Conservation (phyloP, 2,888 invertebrate genomes). For the Folsomia candida region DNA sequence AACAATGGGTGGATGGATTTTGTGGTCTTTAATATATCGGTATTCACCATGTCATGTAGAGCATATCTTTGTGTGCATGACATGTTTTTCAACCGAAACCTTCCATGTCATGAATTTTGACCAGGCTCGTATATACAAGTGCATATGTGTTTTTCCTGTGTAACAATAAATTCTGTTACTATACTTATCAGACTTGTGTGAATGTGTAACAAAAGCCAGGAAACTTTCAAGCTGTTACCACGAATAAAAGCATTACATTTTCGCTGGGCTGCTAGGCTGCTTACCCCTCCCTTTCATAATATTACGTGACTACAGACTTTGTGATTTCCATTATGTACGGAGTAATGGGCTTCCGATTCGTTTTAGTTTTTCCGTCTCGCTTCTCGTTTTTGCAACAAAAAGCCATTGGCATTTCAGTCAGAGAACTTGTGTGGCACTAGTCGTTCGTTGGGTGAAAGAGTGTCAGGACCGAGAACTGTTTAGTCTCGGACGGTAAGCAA, state of each 20-base stretch:
- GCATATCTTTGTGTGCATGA: no score
- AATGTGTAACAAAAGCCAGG: no score
- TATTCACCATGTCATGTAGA: no score
- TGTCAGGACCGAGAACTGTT: not conserved
- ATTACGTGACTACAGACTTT: not conserved
- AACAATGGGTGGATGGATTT: no score
- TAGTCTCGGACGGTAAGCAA: not conserved
- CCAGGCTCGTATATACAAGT: no score
- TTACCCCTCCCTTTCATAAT: not conserved
- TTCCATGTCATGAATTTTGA: no score
- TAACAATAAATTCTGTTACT: no score
- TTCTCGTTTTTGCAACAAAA: not conserved
- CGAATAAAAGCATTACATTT: not conserved
- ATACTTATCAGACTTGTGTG: no score
- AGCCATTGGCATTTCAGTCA: not conserved
- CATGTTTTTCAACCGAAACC: no score
- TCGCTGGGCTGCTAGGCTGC: not conserved
- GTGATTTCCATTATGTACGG: not conserved
- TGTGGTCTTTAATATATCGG: no score
- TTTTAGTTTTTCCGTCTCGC: not conserved
- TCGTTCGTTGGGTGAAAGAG: not conserved
- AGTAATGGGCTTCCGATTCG: not conserved
- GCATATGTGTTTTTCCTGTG: no score
- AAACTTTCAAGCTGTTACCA: no score
- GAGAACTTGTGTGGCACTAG: not conserved